These are phyloP conservation scores for Drosophila dives DNA, from an alignment of 2,888 invertebrate species.

Conservation along the genomic window DNA sequence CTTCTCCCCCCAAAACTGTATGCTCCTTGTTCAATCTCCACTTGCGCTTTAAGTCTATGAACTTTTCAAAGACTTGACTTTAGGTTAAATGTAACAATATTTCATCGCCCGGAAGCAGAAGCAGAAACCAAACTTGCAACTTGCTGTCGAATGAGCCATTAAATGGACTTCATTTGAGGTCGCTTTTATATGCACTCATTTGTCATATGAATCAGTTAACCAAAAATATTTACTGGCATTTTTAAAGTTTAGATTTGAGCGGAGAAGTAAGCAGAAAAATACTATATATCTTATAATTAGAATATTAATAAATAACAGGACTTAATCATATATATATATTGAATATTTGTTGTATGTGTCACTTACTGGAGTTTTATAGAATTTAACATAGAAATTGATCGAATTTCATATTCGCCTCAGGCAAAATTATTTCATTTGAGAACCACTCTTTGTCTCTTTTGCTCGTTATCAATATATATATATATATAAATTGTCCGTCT, in stretches of 20 bases:
- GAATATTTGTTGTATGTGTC: not conserved
- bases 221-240: too few species aligned
- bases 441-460: not conserved
- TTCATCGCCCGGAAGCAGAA: slow-evolving; percentile 46
- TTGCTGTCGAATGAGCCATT: slow-evolving; percentile 43
- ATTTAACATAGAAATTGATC: not conserved
- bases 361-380: not conserved
- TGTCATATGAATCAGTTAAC: not conserved
- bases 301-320: too few species aligned
- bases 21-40: slow-evolving; percentile 9
- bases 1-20: slow-evolving; percentile 1
- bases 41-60: slow-evolving; percentile 70
- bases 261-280: not conserved
- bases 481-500: too few species aligned
- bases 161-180: slow-evolving; percentile 19
- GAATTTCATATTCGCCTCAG: not conserved
- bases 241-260: not conserved
- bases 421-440: not conserved
- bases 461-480: not conserved
- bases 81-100: slow-evolving; percentile 71
- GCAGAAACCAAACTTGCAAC: slow-evolving; percentile 38
- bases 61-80: slow-evolving; percentile 74
- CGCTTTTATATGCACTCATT: not conserved
- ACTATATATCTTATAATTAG: too few species aligned
- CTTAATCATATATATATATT: not conserved